Evolutionary conservation across 2,797 vertebrate genomes (phyloP), one percentile per base, ranked within the genome.

Genomic region (Siniperca scherzeri): DNA sequence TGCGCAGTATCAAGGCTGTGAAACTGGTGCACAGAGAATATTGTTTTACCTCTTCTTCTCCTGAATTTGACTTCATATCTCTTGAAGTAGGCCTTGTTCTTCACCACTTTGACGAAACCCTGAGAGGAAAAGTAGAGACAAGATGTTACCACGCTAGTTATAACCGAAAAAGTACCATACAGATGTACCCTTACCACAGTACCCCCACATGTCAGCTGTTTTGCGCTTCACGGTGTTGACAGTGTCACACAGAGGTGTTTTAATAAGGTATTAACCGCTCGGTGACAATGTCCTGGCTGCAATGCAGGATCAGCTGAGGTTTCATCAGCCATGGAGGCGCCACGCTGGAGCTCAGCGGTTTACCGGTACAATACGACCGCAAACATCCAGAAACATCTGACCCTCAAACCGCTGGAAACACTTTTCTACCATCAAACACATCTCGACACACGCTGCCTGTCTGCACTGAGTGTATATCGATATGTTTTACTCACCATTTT

Each of bases 71-170:
- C 98, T 91, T 99, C 96, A 90, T 99, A 99, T 87, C 99, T 97
- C 97, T 97, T 99, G 96, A 99, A 99, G 94, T 99, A 99, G 27
- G 98, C 94, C 96, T 99, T 99, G 90, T 95, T 99, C 94, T 99
- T 99, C 87, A 99, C 97, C 90, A 99, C 97, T 95, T 99, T 99
- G 33, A 99, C 98, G 86, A 99, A 99, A 79, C 99, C 99, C 99
- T 99, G 91, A 19, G 69, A 59, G 83, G 21, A 85, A 12, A 68
- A 0, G 17, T 7, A 67, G 9, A 61, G 66, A 22, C 1, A 21
- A 4, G 1, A 19, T 10, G 77, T 80, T 57, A 61, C 0, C 60
- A 12, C 10, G 6, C 3, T 11, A 21, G 16, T 17, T 11, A 12
- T 0, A 16, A 44, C 3, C 19, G 7, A n/a, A 11, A 9, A 11